These are phyloP conservation scores for Fukomys damarensis DNA, from an alignment of 2,113 vertebrate species.

Conservation along the genomic window DNA sequence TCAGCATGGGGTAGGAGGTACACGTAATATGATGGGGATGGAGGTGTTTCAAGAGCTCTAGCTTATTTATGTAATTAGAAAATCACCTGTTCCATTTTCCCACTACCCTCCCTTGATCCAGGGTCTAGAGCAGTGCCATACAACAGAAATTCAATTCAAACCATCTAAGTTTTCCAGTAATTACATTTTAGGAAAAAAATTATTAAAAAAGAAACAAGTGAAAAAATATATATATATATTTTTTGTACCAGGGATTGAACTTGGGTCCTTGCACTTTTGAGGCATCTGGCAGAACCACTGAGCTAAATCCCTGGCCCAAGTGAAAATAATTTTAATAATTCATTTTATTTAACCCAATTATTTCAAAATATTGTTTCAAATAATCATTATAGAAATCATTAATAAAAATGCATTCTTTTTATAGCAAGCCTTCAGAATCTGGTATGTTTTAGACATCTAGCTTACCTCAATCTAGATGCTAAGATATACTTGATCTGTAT, in stretches of 20 bases:
- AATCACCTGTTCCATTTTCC: background rate
- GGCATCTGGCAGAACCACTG: too few species aligned
- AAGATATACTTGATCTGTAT: slow-evolving; percentile 8
- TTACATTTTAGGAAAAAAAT: background rate
- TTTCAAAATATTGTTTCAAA: background rate
- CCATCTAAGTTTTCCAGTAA: background rate
- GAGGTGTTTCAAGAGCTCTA: background rate
- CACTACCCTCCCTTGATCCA: background rate
- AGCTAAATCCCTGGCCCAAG: too few species aligned
- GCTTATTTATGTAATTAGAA: background rate
- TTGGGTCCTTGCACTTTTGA: too few species aligned
- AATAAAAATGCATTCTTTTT: slow-evolving; percentile 9
- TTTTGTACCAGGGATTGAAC: too few species aligned
- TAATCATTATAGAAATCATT: background rate
- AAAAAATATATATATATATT: too few species aligned
- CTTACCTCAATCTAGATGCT: slow-evolving; percentile 26
- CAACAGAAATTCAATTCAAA: slow-evolving; percentile 16
- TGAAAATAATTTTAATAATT: background rate
- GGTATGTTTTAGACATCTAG: background rate
- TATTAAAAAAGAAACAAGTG: too few species aligned
- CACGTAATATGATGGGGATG: background rate
- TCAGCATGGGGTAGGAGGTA: background rate
- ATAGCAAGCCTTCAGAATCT: slow-evolving; percentile 44
- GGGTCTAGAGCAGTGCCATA: background rate
- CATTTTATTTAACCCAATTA: background rate